Conservation (phyloP, 2,888 invertebrate genomes). For the Amaurobius ferox region DNA sequence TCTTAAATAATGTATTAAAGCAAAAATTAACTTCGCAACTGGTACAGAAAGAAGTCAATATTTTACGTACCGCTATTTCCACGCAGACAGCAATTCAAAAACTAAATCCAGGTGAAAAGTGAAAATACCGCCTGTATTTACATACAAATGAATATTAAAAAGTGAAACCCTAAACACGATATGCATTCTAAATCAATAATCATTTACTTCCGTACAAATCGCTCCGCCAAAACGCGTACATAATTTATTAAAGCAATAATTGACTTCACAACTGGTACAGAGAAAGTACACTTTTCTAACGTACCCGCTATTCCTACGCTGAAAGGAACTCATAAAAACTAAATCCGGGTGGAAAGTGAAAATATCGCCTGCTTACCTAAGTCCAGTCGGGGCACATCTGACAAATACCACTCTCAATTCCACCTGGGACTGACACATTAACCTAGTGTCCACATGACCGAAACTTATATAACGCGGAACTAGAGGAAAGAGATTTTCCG, state of each 20-base stretch:
- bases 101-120: constrained; percentile 54
- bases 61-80: not conserved
- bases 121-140: too few relatives aligned
- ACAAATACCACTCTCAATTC: constrained; percentile 31
- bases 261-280: too few relatives aligned
- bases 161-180: too few relatives aligned
- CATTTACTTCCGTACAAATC: too few relatives aligned
- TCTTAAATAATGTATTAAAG: too few relatives aligned
- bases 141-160: too few relatives aligned
- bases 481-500: constrained; percentile 28
- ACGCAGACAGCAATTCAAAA: not conserved
- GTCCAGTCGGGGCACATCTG: constrained; percentile 21
- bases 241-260: too few relatives aligned
- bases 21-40: too few relatives aligned
- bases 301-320: not conserved
- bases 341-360: constrained; percentile 64
- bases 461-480: constrained; percentile 68
- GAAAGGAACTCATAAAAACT: not conserved
- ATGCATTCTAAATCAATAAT: too few relatives aligned
- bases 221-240: too few relatives aligned
- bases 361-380: constrained; percentile 24
- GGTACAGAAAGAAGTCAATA: not conserved
- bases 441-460: constrained; percentile 39
- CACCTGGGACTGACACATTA: constrained; percentile 52
- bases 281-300: not conserved